A percentile compares a stretch with the other conserved stretches of the same genome.
Evolutionary conservation across 1,140 invertebrate species (phyloP).

Genomic region (Drosophila nikananu): DNA sequence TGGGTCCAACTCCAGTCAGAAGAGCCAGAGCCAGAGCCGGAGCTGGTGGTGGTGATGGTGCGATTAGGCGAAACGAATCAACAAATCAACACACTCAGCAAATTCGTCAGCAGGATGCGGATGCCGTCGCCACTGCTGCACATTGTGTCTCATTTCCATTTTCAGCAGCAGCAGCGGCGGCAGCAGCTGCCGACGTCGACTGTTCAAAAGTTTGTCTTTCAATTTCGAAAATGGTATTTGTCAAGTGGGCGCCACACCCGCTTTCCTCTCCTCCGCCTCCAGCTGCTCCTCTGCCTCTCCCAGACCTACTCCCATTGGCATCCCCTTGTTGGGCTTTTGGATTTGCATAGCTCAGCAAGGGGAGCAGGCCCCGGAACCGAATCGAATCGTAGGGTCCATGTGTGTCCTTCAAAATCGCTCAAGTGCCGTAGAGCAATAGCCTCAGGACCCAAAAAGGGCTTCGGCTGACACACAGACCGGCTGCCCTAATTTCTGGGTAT

Average conservation of each 20-base stretch:
- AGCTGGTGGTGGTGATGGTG: slow-evolving; percentile 71
- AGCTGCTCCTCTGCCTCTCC: neutral
- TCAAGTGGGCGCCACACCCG: slow-evolving; percentile 68
- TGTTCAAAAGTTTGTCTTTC: slow-evolving; percentile 85
- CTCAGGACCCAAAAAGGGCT: slow-evolving; percentile 30
- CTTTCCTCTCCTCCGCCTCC: neutral
- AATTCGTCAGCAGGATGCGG: slow-evolving; percentile 82
- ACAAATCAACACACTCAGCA: slow-evolving; percentile 85
- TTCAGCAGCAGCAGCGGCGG: slow-evolving; percentile 47
- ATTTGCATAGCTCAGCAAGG: slow-evolving; percentile 81
- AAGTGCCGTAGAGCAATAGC: slow-evolving; percentile 64
- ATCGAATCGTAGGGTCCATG: slow-evolving; percentile 63
- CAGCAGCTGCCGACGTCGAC: slow-evolving; percentile 66
- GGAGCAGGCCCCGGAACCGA: slow-evolving; percentile 24
- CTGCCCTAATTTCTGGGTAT: slow-evolving; percentile 67
- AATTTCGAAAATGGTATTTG: slow-evolving; percentile 85
- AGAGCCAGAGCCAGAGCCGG: slow-evolving; percentile 13
- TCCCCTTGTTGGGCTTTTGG: slow-evolving; percentile 66
- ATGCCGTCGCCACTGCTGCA: slow-evolving; percentile 59
- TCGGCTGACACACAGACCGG: slow-evolving; percentile 70
- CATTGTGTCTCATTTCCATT: slow-evolving; percentile 84
- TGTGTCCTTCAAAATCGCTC: slow-evolving; percentile 77
- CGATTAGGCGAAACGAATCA: slow-evolving; percentile 85
- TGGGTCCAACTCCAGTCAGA: slow-evolving; percentile 2
- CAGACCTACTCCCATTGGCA: neutral